Percentiles rank a stretch among this genome's conserved stretches.
Evolutionary conservation across 2,888 invertebrate genomes (phyloP).

Genomic region (Arrhopalites spinosus): DNA sequence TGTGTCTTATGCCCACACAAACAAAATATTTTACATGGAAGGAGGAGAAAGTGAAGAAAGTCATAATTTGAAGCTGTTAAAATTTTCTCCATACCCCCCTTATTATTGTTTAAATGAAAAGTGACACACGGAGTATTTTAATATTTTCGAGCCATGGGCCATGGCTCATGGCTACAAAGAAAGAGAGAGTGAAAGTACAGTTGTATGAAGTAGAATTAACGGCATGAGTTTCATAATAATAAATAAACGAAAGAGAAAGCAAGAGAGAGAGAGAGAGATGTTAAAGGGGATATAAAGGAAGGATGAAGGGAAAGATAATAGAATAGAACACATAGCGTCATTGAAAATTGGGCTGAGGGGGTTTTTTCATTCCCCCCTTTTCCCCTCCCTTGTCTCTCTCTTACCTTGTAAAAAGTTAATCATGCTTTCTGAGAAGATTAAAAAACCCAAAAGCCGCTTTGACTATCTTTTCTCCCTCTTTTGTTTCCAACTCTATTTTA

Average conservation of each 20-base stretch:
- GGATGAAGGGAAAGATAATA: too few relatives aligned
- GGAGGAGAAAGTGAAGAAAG: too few relatives aligned
- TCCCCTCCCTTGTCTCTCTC: neutral
- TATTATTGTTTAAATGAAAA: too few relatives aligned
- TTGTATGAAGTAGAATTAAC: too few relatives aligned
- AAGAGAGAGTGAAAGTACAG: too few relatives aligned
- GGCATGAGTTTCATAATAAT: neutral
- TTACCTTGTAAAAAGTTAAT: slow-evolving; percentile 43
- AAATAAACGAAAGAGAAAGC: neutral
- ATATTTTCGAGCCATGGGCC: too few relatives aligned
- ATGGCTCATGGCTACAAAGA: too few relatives aligned
- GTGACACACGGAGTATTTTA: too few relatives aligned
- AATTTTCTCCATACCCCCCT: too few relatives aligned
- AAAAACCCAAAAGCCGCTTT: slow-evolving; percentile 35
- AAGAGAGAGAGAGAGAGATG: neutral
- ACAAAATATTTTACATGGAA: too few relatives aligned
- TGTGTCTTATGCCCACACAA: too few relatives aligned
- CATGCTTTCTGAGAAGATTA: slow-evolving; percentile 44
- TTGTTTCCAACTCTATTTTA: slow-evolving; percentile 16
- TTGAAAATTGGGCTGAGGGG: neutral
- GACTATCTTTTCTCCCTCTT: slow-evolving; percentile 17
- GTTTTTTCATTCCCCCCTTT: neutral
- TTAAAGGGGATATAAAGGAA: neutral
- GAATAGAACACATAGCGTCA: neutral
- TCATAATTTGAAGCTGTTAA: too few relatives aligned